A percentile compares a stretch with the other conserved stretches of the same genome.
phyloP scores from a whole-genome alignment of 1,140 invertebrate genomes.

The Goniozus legneri region DNA sequence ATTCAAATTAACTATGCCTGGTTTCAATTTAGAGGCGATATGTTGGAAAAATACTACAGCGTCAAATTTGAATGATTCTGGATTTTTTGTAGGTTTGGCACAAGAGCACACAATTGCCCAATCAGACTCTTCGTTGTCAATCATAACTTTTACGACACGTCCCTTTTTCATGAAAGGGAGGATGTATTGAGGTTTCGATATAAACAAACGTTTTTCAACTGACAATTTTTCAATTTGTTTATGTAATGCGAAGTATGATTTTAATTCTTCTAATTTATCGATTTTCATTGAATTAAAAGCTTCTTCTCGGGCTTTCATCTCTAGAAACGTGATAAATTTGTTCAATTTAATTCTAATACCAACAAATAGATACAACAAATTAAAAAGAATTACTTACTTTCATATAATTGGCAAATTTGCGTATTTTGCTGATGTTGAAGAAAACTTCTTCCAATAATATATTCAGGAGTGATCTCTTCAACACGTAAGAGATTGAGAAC shows the following conservation, averaged over 20 bases:
- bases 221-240: conserved; percentile 75
- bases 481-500: conserved; percentile 94
- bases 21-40: too few species aligned
- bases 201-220: conserved; percentile 70
- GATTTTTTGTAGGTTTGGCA: conserved; percentile 74
- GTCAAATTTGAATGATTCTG: conserved; percentile 60
- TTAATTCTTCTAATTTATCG: conserved; percentile 73
- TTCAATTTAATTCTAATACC: conserved; percentile 1
- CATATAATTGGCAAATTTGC: conserved; percentile 82
- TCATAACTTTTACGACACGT: conserved; percentile 87
- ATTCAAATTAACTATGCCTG: too few species aligned
- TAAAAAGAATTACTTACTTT: conserved; percentile 64
- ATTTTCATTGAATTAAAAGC: conserved; percentile 64
- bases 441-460: conserved; percentile 98
- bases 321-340: conserved; percentile 52
- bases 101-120: conserved; percentile 97
- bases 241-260: conserved; percentile 80
- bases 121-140: conserved; percentile 83
- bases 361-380: background rate
- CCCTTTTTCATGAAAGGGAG: conserved; percentile 94
- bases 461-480: conserved; percentile 99
- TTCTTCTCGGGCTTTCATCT: conserved; percentile 69
- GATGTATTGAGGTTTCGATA: conserved; percentile 85
- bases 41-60: conserved; percentile 77
- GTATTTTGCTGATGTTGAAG: conserved; percentile 99